Evolutionary conservation across 2,888 invertebrate species (phyloP).

Genomic region (Molorchus minor): DNA sequence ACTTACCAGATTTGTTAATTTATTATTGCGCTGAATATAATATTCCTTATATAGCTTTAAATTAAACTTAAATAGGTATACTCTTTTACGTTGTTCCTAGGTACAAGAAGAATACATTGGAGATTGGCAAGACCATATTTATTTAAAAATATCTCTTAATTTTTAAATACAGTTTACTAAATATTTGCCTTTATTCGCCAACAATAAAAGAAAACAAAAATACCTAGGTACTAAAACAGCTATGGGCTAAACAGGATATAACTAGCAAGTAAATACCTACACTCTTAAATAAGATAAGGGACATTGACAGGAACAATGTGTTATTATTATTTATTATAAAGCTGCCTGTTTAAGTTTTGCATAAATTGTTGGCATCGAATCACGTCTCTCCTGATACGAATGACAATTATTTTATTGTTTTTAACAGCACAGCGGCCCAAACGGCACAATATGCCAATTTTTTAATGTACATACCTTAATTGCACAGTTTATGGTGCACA

Average conservation of each 20-base stretch:
- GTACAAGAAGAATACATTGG: too few species aligned
- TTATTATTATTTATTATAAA: constrained; percentile 25
- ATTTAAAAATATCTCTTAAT: too few species aligned
- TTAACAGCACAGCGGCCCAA: constrained; percentile 4
- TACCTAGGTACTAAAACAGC: not conserved
- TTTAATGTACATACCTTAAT: not conserved
- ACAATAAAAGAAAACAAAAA: too few species aligned
- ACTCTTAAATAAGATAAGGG: constrained; percentile 5
- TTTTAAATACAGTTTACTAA: too few species aligned
- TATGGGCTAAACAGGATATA: constrained; percentile 23
- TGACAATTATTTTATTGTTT: constrained; percentile 21
- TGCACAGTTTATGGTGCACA: not conserved
- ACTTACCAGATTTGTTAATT: too few species aligned
- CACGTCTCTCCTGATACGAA: constrained; percentile 5
- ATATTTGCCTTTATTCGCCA: too few species aligned
- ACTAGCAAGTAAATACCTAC: not conserved
- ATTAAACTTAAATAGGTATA: too few species aligned
- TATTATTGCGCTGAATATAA: too few species aligned
- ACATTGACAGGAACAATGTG: constrained; percentile 17
- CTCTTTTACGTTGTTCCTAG: too few species aligned
- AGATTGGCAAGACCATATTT: too few species aligned
- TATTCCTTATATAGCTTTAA: too few species aligned
- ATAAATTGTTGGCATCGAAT: constrained; percentile 26
- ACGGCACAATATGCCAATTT: constrained; percentile 6
- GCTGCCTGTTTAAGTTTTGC: constrained; percentile 22